These are phyloP conservation scores for Monochamus alternatus DNA, from an alignment of 2,888 invertebrate genomes.

Conservation along the genomic window DNA sequence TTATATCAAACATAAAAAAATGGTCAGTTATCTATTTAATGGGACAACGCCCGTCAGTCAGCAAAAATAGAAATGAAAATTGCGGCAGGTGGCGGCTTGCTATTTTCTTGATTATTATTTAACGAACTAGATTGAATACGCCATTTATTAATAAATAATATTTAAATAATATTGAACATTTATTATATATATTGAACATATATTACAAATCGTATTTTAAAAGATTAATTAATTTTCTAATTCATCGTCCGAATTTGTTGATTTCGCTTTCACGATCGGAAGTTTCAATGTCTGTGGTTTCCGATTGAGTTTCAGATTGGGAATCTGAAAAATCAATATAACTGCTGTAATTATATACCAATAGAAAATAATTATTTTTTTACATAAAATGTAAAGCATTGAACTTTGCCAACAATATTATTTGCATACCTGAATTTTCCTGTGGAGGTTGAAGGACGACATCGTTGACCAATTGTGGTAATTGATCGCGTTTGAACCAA, in stretches of 20 bases:
- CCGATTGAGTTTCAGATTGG: conserved; percentile 17
- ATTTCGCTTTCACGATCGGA: conserved; percentile 1
- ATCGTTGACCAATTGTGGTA: conserved; percentile 30
- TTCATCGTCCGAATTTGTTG: background rate
- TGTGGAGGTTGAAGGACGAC: conserved; percentile 30
- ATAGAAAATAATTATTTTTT: conserved; percentile 15
- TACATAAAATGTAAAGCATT: conserved; percentile 11
- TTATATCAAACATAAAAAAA: background rate
- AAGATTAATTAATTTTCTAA: background rate
- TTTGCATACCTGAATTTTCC: conserved; percentile 30
- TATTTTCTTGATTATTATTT: background rate
- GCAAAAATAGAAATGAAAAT: no score
- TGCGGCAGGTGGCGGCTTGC: background rate
- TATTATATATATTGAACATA: background rate
- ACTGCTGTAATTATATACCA: background rate
- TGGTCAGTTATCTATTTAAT: background rate
- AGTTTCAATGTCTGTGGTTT: background rate
- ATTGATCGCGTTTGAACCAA: conserved; percentile 35
- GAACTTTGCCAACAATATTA: background rate
- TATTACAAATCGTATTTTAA: background rate
- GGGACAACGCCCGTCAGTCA: background rate
- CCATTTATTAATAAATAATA: background rate
- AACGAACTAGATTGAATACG: background rate
- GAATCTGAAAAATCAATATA: conserved; percentile 19
- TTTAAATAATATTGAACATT: background rate